Base-by-base conservation (phyloP, 2,888 invertebrate species). In the Agriotes lineatus region DNA sequence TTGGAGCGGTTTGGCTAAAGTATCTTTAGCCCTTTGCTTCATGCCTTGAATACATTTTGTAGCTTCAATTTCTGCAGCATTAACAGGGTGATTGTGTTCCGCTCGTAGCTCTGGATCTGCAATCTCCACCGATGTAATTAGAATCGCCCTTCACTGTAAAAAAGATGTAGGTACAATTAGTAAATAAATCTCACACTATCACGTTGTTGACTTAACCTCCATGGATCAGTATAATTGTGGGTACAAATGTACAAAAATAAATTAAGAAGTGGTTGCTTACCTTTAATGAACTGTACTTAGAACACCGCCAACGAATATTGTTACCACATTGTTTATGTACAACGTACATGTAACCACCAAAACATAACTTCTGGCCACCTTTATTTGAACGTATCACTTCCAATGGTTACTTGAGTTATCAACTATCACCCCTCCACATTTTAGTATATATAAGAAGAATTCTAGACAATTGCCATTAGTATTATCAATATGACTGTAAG, bases 81-180 rank as follows among this genome's bases (percentile, higher is more conserved):
- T 12, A 5, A 25, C 52, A 22, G 52, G 52, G 25, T 52, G 52
- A 14, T 52, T 20, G n/a, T 52, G 52, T 20, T 52, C 52, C 7
- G 4, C 10, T 14, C 45, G 12, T 16, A 45, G 18, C 16, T 5
- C 14, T 14, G 16, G 45, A 18, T 45, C 18, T 7, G 16, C 18
- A 7, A 7, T 45, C 7, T 45, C 16, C 16, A 10, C 14, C 7
- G 14, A 14, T 14, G 45, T 45, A 4, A 16, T 45, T 14, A 45
- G 18, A 45, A 16, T 14, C 4, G 45, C 45, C 6, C 18, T 45
- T 16, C 45, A 45, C 14, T 45, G 10, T 16, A 45, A 45, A 45
- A 6, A 30, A 6, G 9, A 6, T 30, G 30, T 30, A 30, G 4
- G 9, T 30, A 30, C 30, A 6, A 30, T 9, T 30, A 4, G 30